phyloP scores from a whole-genome alignment of 2,113 vertebrate species.

The Hyperopisus bebe region DNA sequence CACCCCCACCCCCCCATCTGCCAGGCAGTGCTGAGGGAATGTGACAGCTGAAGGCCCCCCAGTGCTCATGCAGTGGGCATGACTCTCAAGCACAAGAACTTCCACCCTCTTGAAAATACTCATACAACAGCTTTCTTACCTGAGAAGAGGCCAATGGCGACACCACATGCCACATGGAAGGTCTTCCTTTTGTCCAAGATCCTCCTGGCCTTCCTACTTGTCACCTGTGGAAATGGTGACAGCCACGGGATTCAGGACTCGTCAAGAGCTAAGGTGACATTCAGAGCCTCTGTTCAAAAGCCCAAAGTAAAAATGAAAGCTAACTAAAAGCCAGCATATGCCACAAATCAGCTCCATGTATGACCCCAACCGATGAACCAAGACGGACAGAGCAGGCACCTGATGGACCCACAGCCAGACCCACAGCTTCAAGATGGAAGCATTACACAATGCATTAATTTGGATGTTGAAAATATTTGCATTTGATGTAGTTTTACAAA shows the following conservation, averaged over 20 bases:
- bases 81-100: not conserved
- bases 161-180: slow-evolving; percentile 72
- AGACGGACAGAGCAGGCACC: not conserved
- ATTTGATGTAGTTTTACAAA: not conserved
- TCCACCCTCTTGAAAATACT: not conserved
- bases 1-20: not conserved
- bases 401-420: not conserved
- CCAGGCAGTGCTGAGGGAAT: not conserved
- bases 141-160: slow-evolving; percentile 75
- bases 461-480: not conserved
- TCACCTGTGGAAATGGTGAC: slow-evolving; percentile 59
- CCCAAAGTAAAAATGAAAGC: not conserved
- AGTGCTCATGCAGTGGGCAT: not conserved
- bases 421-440: not conserved
- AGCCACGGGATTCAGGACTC: not conserved
- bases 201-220: slow-evolving; percentile 73
- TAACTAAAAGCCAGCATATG: not conserved
- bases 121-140: slow-evolving; percentile 50
- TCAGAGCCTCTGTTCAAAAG: not conserved
- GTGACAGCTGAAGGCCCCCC: not conserved
- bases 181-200: slow-evolving; percentile 74
- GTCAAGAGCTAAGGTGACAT: not conserved
- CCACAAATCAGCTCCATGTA: not conserved
- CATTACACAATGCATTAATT: not conserved
- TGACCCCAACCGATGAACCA: not conserved